Percentiles rank a stretch among this genome's conserved stretches.
Evolutionary conservation across 1,140 invertebrate genomes (phyloP).

Genomic region (Lucilia cuprina): DNA sequence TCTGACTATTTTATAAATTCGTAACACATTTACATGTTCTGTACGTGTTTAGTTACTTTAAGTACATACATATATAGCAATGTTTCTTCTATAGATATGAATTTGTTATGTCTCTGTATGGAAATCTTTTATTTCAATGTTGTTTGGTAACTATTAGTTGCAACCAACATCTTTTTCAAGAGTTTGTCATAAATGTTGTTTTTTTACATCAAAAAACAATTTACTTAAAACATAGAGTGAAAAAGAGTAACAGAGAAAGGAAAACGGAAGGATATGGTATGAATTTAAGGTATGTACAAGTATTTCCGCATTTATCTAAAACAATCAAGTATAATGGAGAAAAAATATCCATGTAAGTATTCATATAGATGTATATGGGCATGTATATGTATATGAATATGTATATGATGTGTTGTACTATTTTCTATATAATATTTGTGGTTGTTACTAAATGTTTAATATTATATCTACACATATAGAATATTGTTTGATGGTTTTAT

Average conservation of each 20-base stretch:
- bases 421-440: background rate
- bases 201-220: background rate
- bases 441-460: background rate
- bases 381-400: background rate
- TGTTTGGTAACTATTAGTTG: background rate
- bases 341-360: background rate
- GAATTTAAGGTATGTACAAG: background rate
- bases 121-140: background rate
- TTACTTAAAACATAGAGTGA: background rate
- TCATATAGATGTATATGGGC: background rate
- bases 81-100: no score
- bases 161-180: background rate
- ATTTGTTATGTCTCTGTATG: background rate
- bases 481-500: no score
- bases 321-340: background rate
- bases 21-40: no score
- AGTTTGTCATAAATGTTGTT: background rate
- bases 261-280: constrained; percentile 1
- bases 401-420: background rate
- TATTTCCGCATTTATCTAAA: constrained; percentile 9
- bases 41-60: background rate
- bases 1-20: no score
- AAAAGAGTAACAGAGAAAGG: background rate
- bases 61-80: background rate
- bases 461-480: no score